phyloP scores from a whole-genome alignment of 2,797 vertebrate genomes.

The Danio jaintianensis region DNA sequence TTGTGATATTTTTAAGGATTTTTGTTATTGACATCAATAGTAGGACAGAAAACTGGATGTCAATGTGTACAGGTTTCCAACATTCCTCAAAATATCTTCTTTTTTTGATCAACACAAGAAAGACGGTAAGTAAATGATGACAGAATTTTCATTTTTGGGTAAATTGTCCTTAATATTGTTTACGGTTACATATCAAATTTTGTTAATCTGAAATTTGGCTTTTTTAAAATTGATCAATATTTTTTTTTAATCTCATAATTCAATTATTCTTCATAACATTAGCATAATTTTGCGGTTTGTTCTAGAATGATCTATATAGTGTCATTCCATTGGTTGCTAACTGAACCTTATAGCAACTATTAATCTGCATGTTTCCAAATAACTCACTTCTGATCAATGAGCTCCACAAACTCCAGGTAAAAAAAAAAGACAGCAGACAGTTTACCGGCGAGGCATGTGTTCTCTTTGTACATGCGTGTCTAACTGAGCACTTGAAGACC shows the following conservation, averaged over 20 bases:
- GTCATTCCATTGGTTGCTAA: not conserved
- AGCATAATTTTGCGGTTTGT: not conserved
- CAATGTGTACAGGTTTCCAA: too few species aligned
- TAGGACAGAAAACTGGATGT: too few species aligned
- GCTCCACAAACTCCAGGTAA: constrained; percentile 16
- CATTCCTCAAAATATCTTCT: too few species aligned
- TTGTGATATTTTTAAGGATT: too few species aligned
- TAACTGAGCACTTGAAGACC: constrained; percentile 31
- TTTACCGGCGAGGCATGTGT: not conserved
- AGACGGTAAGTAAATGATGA: too few species aligned
- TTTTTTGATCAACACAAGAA: too few species aligned
- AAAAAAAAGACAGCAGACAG: constrained; percentile 28
- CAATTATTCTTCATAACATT: not conserved
- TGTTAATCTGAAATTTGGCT: constrained; percentile 7
- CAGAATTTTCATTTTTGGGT: too few species aligned
- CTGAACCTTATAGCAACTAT: constrained; percentile 16
- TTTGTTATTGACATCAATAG: too few species aligned
- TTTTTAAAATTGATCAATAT: too few species aligned
- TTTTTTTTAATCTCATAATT: too few species aligned
- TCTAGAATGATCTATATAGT: not conserved
- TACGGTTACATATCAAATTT: constrained; percentile 52
- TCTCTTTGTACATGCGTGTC: constrained; percentile 20
- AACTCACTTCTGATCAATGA: constrained; percentile 29
- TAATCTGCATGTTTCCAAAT: constrained; percentile 17
- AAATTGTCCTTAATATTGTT: constrained; percentile 25